Evolutionary conservation across 2,888 invertebrate genomes (phyloP).

Genomic region (Synanthedon andrenaeformis): DNA sequence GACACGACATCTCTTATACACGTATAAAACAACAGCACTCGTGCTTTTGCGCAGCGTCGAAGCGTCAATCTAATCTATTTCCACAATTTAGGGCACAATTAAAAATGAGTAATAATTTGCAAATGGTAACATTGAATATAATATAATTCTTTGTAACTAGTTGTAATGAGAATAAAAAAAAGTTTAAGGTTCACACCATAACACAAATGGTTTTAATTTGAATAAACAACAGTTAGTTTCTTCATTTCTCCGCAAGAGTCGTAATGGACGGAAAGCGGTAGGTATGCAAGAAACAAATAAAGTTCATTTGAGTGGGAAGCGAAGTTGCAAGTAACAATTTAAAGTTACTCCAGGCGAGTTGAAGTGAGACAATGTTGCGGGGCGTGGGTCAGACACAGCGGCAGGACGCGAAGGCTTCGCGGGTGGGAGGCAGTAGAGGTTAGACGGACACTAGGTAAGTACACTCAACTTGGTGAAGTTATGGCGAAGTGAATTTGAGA

Average conservation of each 20-base stretch:
- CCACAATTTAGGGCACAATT: no score
- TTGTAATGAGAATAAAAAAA: no score
- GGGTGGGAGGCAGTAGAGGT: neutral
- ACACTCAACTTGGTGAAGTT: slow-evolving; percentile 37
- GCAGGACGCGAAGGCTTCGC: neutral
- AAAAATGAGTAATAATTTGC: no score
- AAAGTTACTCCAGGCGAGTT: slow-evolving; percentile 47
- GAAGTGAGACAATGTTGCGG: slow-evolving; percentile 48
- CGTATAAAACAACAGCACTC: no score
- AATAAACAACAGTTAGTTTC: no score
- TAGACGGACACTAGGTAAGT: slow-evolving; percentile 23
- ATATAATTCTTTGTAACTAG: no score
- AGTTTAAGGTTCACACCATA: no score
- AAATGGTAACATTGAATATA: no score
- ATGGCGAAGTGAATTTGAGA: slow-evolving; percentile 15
- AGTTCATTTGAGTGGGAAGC: slow-evolving; percentile 44
- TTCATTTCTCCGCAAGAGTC: slow-evolving; percentile 1
- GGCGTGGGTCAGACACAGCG: slow-evolving; percentile 5
- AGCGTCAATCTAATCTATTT: no score
- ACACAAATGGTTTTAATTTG: no score
- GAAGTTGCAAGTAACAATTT: slow-evolving; percentile 58
- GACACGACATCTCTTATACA: no score
- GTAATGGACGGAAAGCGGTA: slow-evolving; percentile 8
- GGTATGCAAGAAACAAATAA: slow-evolving; percentile 48
- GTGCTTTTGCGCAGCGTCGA: no score